Evolutionary conservation across 1,140 invertebrate species (phyloP), one percentile per base, ranked within the genome.

Genomic region (Dendrolimus kikuchii): DNA sequence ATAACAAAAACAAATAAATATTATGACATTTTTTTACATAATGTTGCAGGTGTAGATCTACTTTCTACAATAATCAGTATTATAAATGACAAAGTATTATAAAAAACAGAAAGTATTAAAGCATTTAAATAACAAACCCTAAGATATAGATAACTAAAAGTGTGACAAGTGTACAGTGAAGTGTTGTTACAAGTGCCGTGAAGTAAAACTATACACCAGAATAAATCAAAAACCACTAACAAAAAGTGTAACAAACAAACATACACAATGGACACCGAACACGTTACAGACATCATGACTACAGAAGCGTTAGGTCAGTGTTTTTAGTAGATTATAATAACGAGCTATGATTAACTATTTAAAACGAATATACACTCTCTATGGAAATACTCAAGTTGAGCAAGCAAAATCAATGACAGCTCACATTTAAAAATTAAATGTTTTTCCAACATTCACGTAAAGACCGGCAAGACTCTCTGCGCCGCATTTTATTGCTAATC

Each of bases 271-370:
- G 23, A 23, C 23, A 23, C 23, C 23, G 68, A 69, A 74, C 71
- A 78, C 64, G 56, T 72, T 51, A 76, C 70, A 62, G 71, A 82
- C 60, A 79, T 78, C 64, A 71, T 85, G 73, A 76, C 70, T 45
- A 63, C 61, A 62, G 81, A 82, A 60, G 79, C 76, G 42, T 75
- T 85, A 85, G 81, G 81, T 85, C 73, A 80, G 81, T 85, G 53
- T 51, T 38, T 10, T n/a, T 5, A 37, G 1, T 10, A 51, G 10
- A 51, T 38, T 37, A 45, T 23, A 46, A 38, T 5, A 38, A 44
- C 36, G n/a, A 6, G 6, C 40, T n/a, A 49, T 6, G 38, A 48
- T 48, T 48, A 38, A 38, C 5, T 6, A 38, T 38, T 38, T 7
- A 48, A 48, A 5, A n/a, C 6, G 9, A 49, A 8, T 6, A 39